These are phyloP conservation scores for Dipodomys merriami DNA, from an alignment of 2,113 vertebrate genomes.

Conservation along the genomic window DNA sequence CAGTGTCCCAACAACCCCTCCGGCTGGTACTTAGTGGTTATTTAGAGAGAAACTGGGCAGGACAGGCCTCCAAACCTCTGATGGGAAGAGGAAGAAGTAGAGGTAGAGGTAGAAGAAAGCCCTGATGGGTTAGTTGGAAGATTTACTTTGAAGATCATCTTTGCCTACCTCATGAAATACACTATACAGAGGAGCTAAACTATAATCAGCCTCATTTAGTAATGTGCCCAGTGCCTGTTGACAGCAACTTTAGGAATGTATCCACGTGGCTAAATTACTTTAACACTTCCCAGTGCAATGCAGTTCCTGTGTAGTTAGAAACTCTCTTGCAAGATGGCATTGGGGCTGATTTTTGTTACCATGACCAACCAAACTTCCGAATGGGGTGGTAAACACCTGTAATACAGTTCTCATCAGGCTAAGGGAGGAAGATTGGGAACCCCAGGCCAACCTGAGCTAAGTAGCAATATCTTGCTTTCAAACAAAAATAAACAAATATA, in stretches of 20 bases:
- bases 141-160: neutral
- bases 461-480: too few relatives aligned
- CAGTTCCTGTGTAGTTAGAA: neutral
- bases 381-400: neutral
- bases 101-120: neutral
- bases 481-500: too few relatives aligned
- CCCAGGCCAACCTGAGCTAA: neutral
- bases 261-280: neutral
- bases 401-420: neutral
- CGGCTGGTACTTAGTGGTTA: neutral
- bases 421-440: too few relatives aligned
- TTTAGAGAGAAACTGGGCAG: neutral
- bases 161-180: neutral
- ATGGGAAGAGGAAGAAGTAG: neutral
- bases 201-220: neutral
- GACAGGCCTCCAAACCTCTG: neutral
- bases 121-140: neutral
- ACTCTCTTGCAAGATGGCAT: neutral
- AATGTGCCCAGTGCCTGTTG: neutral
- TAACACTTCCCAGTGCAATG: neutral
- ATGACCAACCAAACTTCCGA: neutral
- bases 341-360: neutral
- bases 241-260: neutral
- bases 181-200: neutral
- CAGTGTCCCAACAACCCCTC: neutral